Evolutionary conservation across 2,888 invertebrate genomes (phyloP).

Genomic region (Lapara coniferarum): DNA sequence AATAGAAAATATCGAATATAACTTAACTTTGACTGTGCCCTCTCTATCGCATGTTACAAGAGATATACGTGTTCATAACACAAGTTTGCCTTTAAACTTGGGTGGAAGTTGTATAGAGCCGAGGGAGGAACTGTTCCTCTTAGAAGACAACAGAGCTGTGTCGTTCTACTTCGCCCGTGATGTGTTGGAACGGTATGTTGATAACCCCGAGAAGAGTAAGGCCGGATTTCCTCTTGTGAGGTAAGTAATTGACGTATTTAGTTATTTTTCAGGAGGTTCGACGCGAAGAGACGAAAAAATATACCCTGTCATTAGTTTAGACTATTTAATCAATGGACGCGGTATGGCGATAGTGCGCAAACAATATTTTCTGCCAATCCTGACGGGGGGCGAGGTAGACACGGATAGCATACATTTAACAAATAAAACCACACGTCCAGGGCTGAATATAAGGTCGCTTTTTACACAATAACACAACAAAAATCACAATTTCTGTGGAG

Average conservation of each 20-base stretch:
- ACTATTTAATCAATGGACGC: too few species aligned
- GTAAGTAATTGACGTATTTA: constrained; percentile 53
- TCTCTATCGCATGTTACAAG: constrained; percentile 55
- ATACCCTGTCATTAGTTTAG: too few species aligned
- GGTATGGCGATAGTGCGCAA: too few species aligned
- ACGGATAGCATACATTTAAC: too few species aligned
- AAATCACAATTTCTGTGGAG: too few species aligned
- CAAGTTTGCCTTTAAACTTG: constrained; percentile 46
- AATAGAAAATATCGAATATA: constrained; percentile 75
- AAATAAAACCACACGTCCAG: too few species aligned
- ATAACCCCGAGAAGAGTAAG: constrained; percentile 80
- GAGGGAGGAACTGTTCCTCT: constrained; percentile 46
- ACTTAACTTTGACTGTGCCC: constrained; percentile 59
- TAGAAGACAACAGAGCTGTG: constrained; percentile 61
- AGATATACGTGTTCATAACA: constrained; percentile 45
- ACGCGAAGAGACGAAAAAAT: too few species aligned
- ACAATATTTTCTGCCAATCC: too few species aligned
- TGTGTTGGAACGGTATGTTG: constrained; percentile 54
- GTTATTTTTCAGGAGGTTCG: too few species aligned
- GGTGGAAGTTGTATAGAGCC: constrained; percentile 54
- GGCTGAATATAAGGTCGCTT: too few species aligned
- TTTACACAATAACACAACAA: too few species aligned
- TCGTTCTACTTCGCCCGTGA: constrained; percentile 60
- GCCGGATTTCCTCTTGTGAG: constrained; percentile 82
- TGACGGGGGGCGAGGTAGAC: too few species aligned